Percentiles rank a stretch among this genome's conserved stretches.
phyloP scores from a whole-genome alignment of 64 coral and sea anemone genomes.

The Dendrophyllia cribrosa region DNA sequence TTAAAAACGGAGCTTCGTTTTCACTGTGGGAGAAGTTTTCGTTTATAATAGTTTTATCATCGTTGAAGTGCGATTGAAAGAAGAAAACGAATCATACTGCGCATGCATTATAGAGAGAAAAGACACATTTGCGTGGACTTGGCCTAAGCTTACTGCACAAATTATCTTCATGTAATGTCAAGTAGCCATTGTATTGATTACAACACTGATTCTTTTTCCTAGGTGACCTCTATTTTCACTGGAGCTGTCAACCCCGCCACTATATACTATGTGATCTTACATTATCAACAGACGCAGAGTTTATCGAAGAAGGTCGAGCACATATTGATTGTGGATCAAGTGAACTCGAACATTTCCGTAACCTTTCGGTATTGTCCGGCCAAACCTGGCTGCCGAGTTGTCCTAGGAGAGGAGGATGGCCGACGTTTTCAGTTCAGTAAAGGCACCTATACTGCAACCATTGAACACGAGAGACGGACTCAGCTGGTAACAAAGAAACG shows the following conservation, averaged over 20 bases:
- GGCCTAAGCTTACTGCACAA: too few species aligned
- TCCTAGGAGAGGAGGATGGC: slow-evolving; percentile 53
- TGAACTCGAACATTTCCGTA: slow-evolving; percentile 40
- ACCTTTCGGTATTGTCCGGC: slow-evolving; percentile 70
- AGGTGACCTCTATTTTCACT: slow-evolving; percentile 50
- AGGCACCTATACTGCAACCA: slow-evolving; percentile 53
- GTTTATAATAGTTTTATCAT: too few species aligned
- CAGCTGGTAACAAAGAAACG: slow-evolving; percentile 39
- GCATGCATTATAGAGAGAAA: too few species aligned
- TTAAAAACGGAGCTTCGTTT: too few species aligned
- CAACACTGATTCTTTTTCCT: not conserved
- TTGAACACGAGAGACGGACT: slow-evolving; percentile 34
- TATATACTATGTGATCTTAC: slow-evolving; percentile 67
- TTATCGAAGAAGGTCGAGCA: slow-evolving; percentile 46
- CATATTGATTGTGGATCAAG: slow-evolving; percentile 17
- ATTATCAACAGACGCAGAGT: slow-evolving; percentile 62
- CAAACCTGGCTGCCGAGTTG: slow-evolving; percentile 63
- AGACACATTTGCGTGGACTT: too few species aligned
- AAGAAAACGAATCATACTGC: too few species aligned
- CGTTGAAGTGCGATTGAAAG: too few species aligned
- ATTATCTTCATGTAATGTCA: too few species aligned
- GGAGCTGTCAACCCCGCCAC: slow-evolving; percentile 28
- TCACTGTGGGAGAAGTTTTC: too few species aligned
- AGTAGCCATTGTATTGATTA: not conserved
- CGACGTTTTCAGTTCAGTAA: slow-evolving; percentile 32